Evolutionary conservation across 1,140 invertebrate genomes (phyloP).

Genomic region (Eriosoma lanigerum): DNA sequence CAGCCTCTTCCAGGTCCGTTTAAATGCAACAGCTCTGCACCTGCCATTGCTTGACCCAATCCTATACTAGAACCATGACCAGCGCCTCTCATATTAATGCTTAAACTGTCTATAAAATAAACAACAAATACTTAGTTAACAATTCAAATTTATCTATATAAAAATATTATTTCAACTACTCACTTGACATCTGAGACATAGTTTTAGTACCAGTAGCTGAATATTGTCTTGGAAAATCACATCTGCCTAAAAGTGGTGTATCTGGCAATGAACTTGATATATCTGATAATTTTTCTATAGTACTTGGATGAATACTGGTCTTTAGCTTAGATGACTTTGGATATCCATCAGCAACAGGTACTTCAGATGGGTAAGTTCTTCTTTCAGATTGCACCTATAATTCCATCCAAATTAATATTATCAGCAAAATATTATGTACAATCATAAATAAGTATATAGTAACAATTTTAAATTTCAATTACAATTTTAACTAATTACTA

Average conservation of each 20-base stretch:
- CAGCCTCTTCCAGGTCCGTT: constrained; percentile 78
- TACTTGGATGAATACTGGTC: constrained; percentile 35
- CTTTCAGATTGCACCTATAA: constrained; percentile 42
- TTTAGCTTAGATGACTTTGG: constrained; percentile 6
- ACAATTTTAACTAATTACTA: no score
- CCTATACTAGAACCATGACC: constrained; percentile 53
- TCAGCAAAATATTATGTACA: no score
- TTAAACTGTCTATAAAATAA: constrained; percentile 28
- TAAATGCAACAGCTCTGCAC: constrained; percentile 73
- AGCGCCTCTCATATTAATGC: constrained; percentile 55
- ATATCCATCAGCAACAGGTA: constrained; percentile 26
- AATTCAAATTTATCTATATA: not conserved
- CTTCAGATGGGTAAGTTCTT: constrained; percentile 48
- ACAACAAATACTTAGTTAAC: not conserved
- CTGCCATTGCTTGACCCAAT: constrained; percentile 65
- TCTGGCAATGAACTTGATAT: constrained; percentile 43
- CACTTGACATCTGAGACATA: constrained; percentile 42
- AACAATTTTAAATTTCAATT: no score
- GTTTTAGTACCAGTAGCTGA: constrained; percentile 46
- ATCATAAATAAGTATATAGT: not conserved
- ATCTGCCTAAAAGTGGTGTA: constrained; percentile 39
- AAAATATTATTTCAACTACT: not conserved
- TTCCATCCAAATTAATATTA: no score
- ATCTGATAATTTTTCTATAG: constrained; percentile 46
- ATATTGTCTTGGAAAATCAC: constrained; percentile 45